These are phyloP conservation scores for Nasonovia ribisnigri DNA, from an alignment of 2,888 invertebrate species.

Conservation along the genomic window DNA sequence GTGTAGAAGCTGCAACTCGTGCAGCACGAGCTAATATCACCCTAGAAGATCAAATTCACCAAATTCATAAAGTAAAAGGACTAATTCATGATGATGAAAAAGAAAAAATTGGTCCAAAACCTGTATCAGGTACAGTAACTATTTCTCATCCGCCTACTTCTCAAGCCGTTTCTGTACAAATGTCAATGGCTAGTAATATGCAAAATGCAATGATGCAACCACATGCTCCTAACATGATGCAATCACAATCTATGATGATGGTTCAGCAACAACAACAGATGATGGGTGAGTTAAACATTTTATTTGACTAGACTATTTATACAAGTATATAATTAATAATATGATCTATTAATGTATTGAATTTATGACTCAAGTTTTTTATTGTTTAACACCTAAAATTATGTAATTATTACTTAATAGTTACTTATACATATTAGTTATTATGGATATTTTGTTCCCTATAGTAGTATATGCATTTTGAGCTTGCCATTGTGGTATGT, in stretches of 20 bases:
- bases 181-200: conserved; percentile 58
- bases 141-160: conserved; percentile 69
- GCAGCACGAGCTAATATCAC: conserved; percentile 96
- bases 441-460: not conserved
- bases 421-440: not conserved
- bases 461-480: not conserved
- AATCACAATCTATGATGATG: conserved; percentile 75
- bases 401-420: not conserved
- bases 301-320: not conserved
- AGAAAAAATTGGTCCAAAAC: conserved; percentile 95
- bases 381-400: not conserved
- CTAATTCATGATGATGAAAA: conserved; percentile 95
- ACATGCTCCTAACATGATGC: conserved; percentile 70
- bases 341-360: not conserved
- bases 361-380: not conserved
- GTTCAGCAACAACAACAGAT: conserved; percentile 72
- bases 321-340: not conserved
- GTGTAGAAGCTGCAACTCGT: conserved; percentile 94
- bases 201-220: conserved; percentile 66
- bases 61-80: conserved; percentile 96
- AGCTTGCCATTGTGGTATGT: not conserved
- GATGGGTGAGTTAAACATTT: conserved; percentile 72
- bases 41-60: conserved; percentile 93
- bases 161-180: conserved; percentile 66
- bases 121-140: conserved; percentile 73